Evolutionary conservation across 92 coral and sea anemone genomes (phyloP).

Genomic region (Diadumene lineata): DNA sequence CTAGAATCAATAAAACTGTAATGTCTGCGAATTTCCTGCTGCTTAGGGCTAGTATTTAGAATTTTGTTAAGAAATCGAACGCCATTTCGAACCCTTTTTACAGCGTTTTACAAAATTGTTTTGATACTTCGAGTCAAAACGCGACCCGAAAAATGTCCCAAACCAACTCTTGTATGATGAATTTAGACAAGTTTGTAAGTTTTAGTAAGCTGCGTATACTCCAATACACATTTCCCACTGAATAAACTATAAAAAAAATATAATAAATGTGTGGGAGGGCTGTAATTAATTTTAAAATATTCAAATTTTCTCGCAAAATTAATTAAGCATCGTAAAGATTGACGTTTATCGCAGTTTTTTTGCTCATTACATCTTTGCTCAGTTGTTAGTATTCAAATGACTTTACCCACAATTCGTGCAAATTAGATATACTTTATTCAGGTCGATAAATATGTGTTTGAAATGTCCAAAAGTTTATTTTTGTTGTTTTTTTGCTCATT

Average conservation of each 20-base stretch:
- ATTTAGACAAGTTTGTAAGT: not conserved
- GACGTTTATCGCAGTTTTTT: not conserved
- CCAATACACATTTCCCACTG: not conserved
- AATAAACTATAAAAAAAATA: not conserved
- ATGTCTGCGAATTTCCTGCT: not conserved
- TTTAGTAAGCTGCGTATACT: not conserved
- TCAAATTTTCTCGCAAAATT: not conserved
- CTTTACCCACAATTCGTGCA: not conserved
- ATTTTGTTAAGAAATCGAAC: not conserved
- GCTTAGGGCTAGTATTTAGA: not conserved
- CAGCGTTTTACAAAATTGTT: too few species aligned
- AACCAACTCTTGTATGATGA: too few species aligned
- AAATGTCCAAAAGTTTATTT: not conserved
- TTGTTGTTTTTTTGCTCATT: constrained; percentile 14
- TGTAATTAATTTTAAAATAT: not conserved
- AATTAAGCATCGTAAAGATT: constrained; percentile 4
- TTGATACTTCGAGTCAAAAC: too few species aligned
- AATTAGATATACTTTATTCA: not conserved
- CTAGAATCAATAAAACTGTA: not conserved
- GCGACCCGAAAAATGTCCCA: too few species aligned
- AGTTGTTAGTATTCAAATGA: not conserved
- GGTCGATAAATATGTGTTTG: not conserved
- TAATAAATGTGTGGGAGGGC: constrained; percentile 1
- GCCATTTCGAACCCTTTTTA: not conserved
- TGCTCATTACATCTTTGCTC: not conserved